Evolutionary conservation across 2,888 invertebrate genomes (phyloP).

Genomic region (Ophion slaviceki): DNA sequence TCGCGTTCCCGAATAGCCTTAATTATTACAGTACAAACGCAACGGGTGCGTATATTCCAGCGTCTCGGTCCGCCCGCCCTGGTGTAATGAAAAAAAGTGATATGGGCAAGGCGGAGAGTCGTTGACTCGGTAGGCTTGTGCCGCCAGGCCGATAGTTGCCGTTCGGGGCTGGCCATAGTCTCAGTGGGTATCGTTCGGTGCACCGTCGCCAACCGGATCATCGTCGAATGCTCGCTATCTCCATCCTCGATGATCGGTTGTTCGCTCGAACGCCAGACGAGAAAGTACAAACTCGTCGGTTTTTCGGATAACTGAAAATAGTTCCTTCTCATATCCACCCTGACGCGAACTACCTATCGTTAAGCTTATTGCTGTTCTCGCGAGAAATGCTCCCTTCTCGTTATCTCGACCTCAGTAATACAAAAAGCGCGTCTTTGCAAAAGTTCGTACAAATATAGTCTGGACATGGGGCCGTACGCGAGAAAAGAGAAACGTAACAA

Average conservation of each 20-base stretch:
- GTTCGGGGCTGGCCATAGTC: background rate
- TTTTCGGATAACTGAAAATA: background rate
- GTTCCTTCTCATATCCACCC: background rate
- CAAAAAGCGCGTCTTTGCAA: background rate
- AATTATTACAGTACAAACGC: background rate
- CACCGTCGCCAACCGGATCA: background rate
- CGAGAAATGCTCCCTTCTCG: background rate
- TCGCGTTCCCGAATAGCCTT: background rate
- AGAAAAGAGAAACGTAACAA: constrained; percentile 17
- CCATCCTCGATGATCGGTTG: too few species aligned
- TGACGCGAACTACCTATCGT: background rate
- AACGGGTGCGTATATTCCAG: background rate
- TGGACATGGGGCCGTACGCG: background rate
- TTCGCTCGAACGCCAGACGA: too few species aligned
- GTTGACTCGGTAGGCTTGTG: background rate
- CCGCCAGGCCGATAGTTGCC: background rate
- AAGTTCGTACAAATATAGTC: constrained; percentile 23
- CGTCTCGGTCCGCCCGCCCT: background rate
- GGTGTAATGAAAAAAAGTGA: background rate
- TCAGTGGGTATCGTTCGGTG: background rate
- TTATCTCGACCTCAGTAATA: background rate
- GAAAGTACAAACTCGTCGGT: background rate
- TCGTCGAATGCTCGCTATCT: background rate
- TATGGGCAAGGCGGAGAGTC: background rate
- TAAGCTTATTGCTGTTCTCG: constrained; percentile 26